Base-by-base conservation (phyloP, 1,140 invertebrate genomes). In the Ctenoplectra terminalis region DNA sequence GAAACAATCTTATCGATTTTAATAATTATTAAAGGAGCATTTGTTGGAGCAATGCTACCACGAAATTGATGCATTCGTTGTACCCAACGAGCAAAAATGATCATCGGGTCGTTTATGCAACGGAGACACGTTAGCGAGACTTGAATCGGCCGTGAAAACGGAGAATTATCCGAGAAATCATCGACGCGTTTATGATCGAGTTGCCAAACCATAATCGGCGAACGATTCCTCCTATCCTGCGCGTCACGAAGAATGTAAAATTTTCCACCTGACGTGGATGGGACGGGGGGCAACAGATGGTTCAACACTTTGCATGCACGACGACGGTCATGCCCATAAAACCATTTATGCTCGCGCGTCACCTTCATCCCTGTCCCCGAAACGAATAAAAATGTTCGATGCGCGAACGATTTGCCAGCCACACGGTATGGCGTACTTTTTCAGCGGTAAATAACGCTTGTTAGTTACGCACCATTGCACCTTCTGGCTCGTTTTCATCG, bases 201-300 rank as follows among this genome's bases (percentile, higher is more conserved):
- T 43, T 46, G 29, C 40, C 23, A 31, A 60, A 79, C 20, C 34
- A 52, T 61, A 61, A 79, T 79, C n/a, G 37, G 4, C 6, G 31
- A 67, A 46, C 61, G n/a, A 56, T 56, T 11, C 29, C n/a, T 1
- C 37, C 48, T 29, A 29, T 13, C 43, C 4, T 8, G 0, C 29
- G 17, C 5, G 1, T 20, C 52, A 48, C 50, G 64, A 58, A 78
- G 31, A 48, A 78, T 60, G 75, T 43, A 37, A 70, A 79, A 61
- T 79, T 79, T 71, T 79, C 76, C 67, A 79, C 76, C 76, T 79
- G 67, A 77, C 34, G 1, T 17, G 63, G 26, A 79, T 40, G 31
- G 50, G 50, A 15, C 34, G 13, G 23, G 1, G 7, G 66, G 29
- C n/a, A 61, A 71, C 76, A 79, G 76, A 79, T 79, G 76, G 76